These are phyloP conservation scores for Hetaerina titia DNA, from an alignment of 2,888 invertebrate genomes.

Conservation along the genomic window DNA sequence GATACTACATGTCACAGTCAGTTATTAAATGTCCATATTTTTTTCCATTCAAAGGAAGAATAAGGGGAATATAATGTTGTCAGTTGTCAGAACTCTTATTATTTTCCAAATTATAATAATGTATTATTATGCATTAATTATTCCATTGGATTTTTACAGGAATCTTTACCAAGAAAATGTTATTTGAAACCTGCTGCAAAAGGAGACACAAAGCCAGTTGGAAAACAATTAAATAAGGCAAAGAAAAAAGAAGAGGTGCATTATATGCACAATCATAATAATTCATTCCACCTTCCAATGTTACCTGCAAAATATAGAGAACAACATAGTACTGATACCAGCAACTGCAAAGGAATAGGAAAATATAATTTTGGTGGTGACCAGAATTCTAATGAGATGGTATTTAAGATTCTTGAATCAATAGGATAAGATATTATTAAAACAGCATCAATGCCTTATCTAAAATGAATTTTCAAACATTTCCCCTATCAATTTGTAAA, in stretches of 20 bases:
- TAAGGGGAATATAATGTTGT: too few relatives aligned
- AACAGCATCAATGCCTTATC: too few relatives aligned
- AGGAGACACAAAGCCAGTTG: not conserved
- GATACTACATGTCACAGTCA: too few relatives aligned
- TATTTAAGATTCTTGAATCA: not conserved
- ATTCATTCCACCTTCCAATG: not conserved
- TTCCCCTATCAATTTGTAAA: too few relatives aligned
- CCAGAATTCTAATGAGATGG: not conserved
- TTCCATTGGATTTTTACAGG: not conserved
- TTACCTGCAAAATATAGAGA: conserved; percentile 12
- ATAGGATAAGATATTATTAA: too few relatives aligned
- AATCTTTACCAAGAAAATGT: not conserved
- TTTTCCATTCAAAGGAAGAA: too few relatives aligned
- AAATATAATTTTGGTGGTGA: not conserved
- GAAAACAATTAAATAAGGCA: not conserved
- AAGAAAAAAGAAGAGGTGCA: not conserved
- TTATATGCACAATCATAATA: not conserved
- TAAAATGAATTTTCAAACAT: too few relatives aligned
- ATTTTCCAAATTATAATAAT: too few relatives aligned
- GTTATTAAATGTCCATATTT: too few relatives aligned
- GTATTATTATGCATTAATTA: too few relatives aligned
- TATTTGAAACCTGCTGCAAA: not conserved
- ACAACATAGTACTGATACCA: not conserved
- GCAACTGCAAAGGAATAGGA: not conserved
- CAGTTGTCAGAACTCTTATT: too few relatives aligned